Evolutionary conservation across 2,113 vertebrate genomes (phyloP).

Genomic region (Tyrannus savana): DNA sequence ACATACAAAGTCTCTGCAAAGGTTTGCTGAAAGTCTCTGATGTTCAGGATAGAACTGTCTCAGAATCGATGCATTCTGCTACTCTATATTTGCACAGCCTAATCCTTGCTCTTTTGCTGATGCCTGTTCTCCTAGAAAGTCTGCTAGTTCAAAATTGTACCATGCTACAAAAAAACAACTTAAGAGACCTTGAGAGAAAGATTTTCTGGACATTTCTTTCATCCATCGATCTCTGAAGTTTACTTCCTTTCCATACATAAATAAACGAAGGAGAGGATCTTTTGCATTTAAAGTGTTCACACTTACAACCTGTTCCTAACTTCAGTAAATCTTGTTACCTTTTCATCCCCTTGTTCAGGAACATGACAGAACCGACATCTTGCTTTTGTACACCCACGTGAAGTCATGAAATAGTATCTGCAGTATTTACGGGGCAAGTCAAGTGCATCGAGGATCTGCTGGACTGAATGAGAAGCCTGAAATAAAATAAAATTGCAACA

Average conservation of each 20-base stretch:
- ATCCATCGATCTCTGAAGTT: neutral
- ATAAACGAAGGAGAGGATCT: neutral
- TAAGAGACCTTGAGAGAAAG: neutral
- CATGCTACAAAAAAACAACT: neutral
- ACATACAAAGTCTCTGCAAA: neutral
- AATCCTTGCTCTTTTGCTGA: neutral
- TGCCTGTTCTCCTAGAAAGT: neutral
- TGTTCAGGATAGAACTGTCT: neutral
- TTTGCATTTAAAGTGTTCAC: neutral
- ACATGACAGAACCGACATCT: conserved; percentile 84
- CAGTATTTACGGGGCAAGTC: conserved; percentile 82
- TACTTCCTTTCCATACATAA: neutral
- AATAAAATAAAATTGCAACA: conserved; percentile 6
- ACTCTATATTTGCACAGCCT: neutral
- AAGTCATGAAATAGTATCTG: conserved; percentile 84
- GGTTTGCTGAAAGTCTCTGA: neutral
- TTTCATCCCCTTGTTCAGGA: conserved; percentile 83
- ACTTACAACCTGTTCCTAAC: neutral
- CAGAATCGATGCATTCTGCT: neutral
- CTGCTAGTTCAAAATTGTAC: neutral
- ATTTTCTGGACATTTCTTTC: neutral
- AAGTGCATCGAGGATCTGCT: conserved; percentile 60
- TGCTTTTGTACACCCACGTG: conserved; percentile 76
- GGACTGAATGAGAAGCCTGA: conserved; percentile 58
- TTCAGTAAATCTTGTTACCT: conserved; percentile 75